Evolutionary conservation across 2,888 invertebrate species (phyloP).

Genomic region (Calameuta idolon): DNA sequence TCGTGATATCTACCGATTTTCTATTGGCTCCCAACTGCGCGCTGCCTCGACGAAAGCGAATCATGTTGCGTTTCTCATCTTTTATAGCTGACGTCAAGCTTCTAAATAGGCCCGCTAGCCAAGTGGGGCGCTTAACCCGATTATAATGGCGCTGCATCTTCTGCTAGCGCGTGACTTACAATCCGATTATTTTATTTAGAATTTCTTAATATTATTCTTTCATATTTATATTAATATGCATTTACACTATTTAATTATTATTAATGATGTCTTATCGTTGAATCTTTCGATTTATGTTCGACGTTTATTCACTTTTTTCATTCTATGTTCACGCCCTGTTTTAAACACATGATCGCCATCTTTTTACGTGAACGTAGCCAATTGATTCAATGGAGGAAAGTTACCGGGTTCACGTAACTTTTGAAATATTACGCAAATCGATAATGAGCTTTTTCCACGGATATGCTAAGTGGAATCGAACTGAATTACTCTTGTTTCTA

Average conservation of each 20-base stretch:
- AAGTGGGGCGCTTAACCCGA: slow-evolving; percentile 51
- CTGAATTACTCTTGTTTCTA: not conserved
- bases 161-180: slow-evolving; percentile 51
- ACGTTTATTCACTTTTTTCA: slow-evolving; percentile 16
- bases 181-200: slow-evolving; percentile 36
- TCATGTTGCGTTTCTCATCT: slow-evolving; percentile 68
- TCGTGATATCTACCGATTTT: slow-evolving; percentile 51
- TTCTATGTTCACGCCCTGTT: slow-evolving; percentile 35
- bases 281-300: not conserved
- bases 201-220: slow-evolving; percentile 18
- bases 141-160: slow-evolving; percentile 35
- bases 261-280: not conserved
- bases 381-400: not conserved
- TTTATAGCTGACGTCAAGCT: slow-evolving; percentile 70
- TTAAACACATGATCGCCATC: slow-evolving; percentile 31
- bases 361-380: slow-evolving; percentile 25
- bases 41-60: slow-evolving; percentile 71
- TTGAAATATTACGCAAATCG: not conserved
- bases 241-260: slow-evolving; percentile 8
- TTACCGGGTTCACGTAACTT: not conserved
- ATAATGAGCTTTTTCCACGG: not conserved
- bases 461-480: not conserved
- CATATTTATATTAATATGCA: slow-evolving; percentile 4
- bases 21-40: slow-evolving; percentile 71
- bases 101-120: slow-evolving; percentile 71